A percentile compares a stretch with the other conserved stretches of the same genome.
phyloP scores from a whole-genome alignment of 2,888 invertebrate genomes.

The Bombyx huttoni region DNA sequence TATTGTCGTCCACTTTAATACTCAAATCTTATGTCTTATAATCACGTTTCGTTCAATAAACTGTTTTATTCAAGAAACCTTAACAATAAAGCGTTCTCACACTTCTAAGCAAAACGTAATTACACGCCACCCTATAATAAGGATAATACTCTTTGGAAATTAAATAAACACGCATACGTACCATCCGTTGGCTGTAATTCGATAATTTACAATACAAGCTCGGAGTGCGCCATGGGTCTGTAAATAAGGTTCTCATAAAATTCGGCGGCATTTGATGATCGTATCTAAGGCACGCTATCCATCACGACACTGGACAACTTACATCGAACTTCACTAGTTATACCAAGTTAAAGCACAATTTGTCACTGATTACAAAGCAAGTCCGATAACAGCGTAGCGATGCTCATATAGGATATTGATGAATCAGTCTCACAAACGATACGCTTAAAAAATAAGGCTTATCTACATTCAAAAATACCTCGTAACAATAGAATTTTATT shows the following conservation, averaged over 20 bases:
- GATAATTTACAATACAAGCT: constrained; percentile 51
- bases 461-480: constrained; percentile 8
- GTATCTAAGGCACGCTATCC: constrained; percentile 60
- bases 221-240: constrained; percentile 38
- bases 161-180: constrained; percentile 61
- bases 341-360: constrained; percentile 42
- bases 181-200: constrained; percentile 50
- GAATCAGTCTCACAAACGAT: constrained; percentile 14
- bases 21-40: no score
- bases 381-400: constrained; percentile 3
- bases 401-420: constrained; percentile 1
- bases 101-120: constrained; percentile 41
- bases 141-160: constrained; percentile 56
- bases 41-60: no score
- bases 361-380: constrained; percentile 36
- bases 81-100: constrained; percentile 20
- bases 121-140: constrained; percentile 37
- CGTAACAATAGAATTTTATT: constrained; percentile 9
- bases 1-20: no score
- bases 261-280: constrained; percentile 52
- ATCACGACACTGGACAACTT: constrained; percentile 54
- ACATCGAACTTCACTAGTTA: constrained; percentile 41
- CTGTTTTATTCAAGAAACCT: background rate
- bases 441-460: background rate
- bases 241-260: constrained; percentile 59